Conservation (phyloP, 2,797 vertebrate species). For the Oceanodroma leucorhoa region DNA sequence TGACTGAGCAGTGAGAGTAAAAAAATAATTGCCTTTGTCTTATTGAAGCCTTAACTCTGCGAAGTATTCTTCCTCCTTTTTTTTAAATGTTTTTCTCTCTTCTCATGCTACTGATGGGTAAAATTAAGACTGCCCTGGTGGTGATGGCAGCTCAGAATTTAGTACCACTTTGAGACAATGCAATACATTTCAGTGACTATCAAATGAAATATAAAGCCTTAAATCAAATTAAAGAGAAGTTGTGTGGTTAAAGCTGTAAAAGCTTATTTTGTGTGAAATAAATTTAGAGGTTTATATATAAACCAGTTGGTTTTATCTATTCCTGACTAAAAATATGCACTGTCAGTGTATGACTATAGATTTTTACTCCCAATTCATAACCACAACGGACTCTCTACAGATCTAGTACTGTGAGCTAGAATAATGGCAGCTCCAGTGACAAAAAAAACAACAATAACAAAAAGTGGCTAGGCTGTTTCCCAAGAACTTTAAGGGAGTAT, state of each 20-base stretch:
- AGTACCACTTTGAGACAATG: conserved; percentile 3
- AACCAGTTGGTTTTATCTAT: not conserved
- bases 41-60: conserved; percentile 23
- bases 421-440: not conserved
- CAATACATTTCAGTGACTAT: conserved; percentile 2
- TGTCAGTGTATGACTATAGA: not conserved
- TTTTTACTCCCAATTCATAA: conserved; percentile 15
- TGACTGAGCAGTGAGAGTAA: not conserved
- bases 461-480: not conserved
- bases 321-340: not conserved
- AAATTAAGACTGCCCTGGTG: conserved; percentile 43
- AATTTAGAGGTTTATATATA: conserved; percentile 3
- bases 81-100: not conserved
- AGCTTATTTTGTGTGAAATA: conserved; percentile 22
- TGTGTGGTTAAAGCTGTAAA: not conserved
- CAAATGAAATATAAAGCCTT: conserved; percentile 13
- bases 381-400: not conserved
- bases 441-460: not conserved
- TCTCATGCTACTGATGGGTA: conserved; percentile 6
- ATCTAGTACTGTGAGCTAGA: not conserved
- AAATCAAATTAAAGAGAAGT: conserved; percentile 46
- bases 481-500: not conserved
- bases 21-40: conserved; percentile 25
- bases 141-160: conserved; percentile 19
- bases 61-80: conserved; percentile 11